Base-by-base conservation (phyloP, 1,140 invertebrate species). In the Aphaenogaster ashmeadi region DNA sequence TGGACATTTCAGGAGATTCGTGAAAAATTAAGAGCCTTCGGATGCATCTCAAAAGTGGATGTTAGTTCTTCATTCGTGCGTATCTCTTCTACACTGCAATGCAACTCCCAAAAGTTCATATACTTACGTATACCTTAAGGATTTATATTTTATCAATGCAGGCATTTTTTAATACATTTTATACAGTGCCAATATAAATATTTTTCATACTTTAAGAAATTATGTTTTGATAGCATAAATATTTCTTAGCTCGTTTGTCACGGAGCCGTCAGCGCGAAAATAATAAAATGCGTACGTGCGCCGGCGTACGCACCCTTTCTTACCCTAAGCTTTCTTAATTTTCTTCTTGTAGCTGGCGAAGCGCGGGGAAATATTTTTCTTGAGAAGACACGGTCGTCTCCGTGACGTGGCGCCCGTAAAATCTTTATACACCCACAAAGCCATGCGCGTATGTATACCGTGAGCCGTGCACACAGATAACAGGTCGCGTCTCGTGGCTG, bases 241-340 rank as follows among this genome's bases (percentile, higher is more conserved):
- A 50, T 84, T 11, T 84, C 80, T 50, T 9, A 5, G 69, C 69
- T 84, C 80, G 80, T 84, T 84, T 84, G 80, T 84, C 80, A 84
- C 54, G 56, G 18, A 33, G 54, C 69, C 80, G 69, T 75, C 80
- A 62, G 54, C 80, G 80, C n/a, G 52, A 84, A 50, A 84, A 84
- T 84, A 75, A 84, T 84, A 75, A 84, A 75, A 74, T 27, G 54
- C 47, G 80, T 84, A 86, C 62, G 62, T 86, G 72, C 83, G 58
- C 62, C 58, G 21, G 44, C 71, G 44, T 38, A 79, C 74, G 74
- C 50, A 79, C 58, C 83, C 72, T 86, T 86, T 86, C 83, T 79
- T 58, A 79, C 50, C 47, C 74, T 47, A 41, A 79, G 72, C 62
- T 66, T 77, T 52, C 83, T 86, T 79, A 78, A 86, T 79, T 86